phyloP scores from a whole-genome alignment of 2,888 invertebrate species.

The Drosophila phalerata region DNA sequence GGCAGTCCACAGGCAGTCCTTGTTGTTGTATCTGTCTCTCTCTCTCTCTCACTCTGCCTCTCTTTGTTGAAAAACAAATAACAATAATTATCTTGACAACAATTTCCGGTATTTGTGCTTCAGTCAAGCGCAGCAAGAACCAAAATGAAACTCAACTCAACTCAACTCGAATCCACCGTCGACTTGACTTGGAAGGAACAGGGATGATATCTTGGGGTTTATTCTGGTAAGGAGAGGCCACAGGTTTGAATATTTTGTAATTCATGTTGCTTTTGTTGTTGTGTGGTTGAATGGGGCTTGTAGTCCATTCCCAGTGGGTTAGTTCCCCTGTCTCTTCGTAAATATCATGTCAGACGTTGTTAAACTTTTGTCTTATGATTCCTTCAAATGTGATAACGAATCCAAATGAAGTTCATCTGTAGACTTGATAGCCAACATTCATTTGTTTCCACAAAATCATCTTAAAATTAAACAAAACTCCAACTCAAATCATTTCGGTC shows the following conservation, averaged over 20 bases:
- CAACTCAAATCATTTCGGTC: constrained; percentile 19
- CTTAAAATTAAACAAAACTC: constrained; percentile 46
- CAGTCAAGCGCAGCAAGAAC: constrained; percentile 81
- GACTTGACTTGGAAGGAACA: not conserved
- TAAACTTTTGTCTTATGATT: constrained; percentile 76
- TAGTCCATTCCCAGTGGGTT: constrained; percentile 51
- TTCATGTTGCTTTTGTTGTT: constrained; percentile 42
- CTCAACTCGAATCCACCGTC: constrained; percentile 22
- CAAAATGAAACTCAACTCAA: constrained; percentile 74
- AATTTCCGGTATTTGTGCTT: constrained; percentile 85
- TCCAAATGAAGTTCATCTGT: constrained; percentile 14
- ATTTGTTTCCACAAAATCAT: constrained; percentile 50
- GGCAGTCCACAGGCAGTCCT: constrained; percentile 35
- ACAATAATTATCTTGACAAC: constrained; percentile 86
- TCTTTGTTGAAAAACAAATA: constrained; percentile 81
- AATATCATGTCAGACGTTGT: constrained; percentile 76
- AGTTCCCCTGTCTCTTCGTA: constrained; percentile 8
- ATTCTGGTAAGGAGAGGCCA: constrained; percentile 11
- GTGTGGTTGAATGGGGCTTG: constrained; percentile 37
- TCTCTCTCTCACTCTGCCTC: constrained; percentile 16
- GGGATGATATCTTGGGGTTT: constrained; percentile 29
- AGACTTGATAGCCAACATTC: constrained; percentile 24
- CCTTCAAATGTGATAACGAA: constrained; percentile 73
- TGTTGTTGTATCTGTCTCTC: constrained; percentile 26
- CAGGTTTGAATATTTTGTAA: constrained; percentile 72